Base-by-base conservation (phyloP, 2,888 invertebrate genomes). In the Phanerotoma sp. region DNA sequence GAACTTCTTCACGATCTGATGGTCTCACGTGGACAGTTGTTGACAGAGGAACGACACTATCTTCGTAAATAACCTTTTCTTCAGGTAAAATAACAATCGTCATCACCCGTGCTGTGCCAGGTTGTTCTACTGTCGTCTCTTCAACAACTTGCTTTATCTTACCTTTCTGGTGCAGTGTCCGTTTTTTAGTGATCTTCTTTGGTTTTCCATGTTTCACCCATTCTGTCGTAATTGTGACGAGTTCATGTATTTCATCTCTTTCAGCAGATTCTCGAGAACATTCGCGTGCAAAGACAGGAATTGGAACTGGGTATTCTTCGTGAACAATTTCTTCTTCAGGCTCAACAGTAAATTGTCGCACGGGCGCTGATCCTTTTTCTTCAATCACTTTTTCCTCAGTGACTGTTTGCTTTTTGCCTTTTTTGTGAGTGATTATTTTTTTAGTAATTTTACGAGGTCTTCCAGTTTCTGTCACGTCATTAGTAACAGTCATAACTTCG, bases 11-110 rank as follows among this genome's bases (percentile, higher is more conserved):
- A 18, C 46, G 46, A 9, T 46, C 46, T 3, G 33, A 35, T 10
- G 51, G 42, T 33, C 25, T 41, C 62, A 49, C 33, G 67, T 54
- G 13, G 5, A 35, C 35, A 10, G 35, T 46, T n/a, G 35, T 35
- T 2, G 79, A 63, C 45, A 74, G 59, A 37, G 52, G 44, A 65
- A 79, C 73, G 13, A 79, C 69, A 5, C 80, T 81, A 3, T 56
- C 40, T 56, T 71, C 72, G 3, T 50, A 54, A 15, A 51, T 28
- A 18, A 57, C 62, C 46, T 70, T 63, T 65, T 78, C 69, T 47
- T 70, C 54, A 40, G 68, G 53, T 37, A 61, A 20, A 5, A 48
- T 51, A 10, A 38, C 38, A 2, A 16, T 49, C 2, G 45, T 59
- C 5, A n/a, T 56, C 4, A 50, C 30, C 3, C 59, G 32, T 51